phyloP scores from a whole-genome alignment of 64 coral and sea anemone species.

The Montipora cactus region DNA sequence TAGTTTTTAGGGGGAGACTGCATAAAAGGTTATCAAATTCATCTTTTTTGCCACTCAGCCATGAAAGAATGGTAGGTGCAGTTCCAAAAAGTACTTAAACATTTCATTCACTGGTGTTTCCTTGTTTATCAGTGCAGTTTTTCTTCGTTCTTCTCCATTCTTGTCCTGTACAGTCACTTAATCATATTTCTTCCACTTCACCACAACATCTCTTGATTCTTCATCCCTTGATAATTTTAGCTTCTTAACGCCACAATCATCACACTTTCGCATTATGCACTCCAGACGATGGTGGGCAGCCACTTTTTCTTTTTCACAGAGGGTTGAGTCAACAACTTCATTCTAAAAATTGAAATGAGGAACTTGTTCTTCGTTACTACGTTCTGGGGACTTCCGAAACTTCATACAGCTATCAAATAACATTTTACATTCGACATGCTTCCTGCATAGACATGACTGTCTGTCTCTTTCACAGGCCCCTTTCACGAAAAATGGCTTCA shows the following conservation, averaged over 20 bases:
- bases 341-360: slow-evolving; percentile 49
- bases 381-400: slow-evolving; percentile 39
- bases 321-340: slow-evolving; percentile 57
- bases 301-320: slow-evolving; percentile 59
- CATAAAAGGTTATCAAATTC: slow-evolving; percentile 54
- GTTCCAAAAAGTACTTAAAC: slow-evolving; percentile 67
- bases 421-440: slow-evolving; percentile 74
- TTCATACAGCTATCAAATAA: slow-evolving; percentile 74
- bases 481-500: slow-evolving; percentile 74
- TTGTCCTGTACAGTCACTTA: slow-evolving; percentile 64
- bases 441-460: slow-evolving; percentile 76
- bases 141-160: slow-evolving; percentile 52
- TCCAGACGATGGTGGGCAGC: neutral
- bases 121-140: slow-evolving; percentile 60
- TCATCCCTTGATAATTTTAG: slow-evolving; percentile 33
- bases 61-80: slow-evolving; percentile 63
- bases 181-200: slow-evolving; percentile 51
- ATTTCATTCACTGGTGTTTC: slow-evolving; percentile 64
- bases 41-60: slow-evolving; percentile 72
- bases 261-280: slow-evolving; percentile 51
- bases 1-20: slow-evolving; percentile 69
- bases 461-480: slow-evolving; percentile 66
- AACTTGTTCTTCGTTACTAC: slow-evolving; percentile 21
- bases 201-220: slow-evolving; percentile 43
- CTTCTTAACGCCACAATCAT: slow-evolving; percentile 60